Evolutionary conservation across 2,797 vertebrate species (phyloP).

Genomic region (Trichosurus vulpecula): DNA sequence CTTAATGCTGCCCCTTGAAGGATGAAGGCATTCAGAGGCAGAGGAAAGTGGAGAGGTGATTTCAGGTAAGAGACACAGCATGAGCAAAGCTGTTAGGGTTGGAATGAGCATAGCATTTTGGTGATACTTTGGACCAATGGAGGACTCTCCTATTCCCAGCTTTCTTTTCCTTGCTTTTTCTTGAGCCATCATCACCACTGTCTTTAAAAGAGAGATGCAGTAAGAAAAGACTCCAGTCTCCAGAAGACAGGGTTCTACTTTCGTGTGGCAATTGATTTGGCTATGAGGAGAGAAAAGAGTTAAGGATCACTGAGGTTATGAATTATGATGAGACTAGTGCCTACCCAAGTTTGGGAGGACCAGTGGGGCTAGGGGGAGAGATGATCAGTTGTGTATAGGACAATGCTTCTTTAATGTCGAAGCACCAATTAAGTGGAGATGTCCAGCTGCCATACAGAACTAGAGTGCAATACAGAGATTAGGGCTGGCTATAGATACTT

Average conservation of each 20-base stretch:
- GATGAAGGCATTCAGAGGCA: not conserved
- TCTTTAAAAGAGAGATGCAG: not conserved
- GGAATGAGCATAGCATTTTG: not conserved
- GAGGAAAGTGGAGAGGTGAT: not conserved
- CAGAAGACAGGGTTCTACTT: not conserved
- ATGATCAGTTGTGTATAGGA: too few species aligned
- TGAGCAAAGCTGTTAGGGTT: not conserved
- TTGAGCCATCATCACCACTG: not conserved
- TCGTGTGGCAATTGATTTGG: not conserved
- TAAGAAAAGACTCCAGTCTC: not conserved
- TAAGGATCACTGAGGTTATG: not conserved
- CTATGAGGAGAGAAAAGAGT: not conserved
- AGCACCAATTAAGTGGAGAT: too few species aligned
- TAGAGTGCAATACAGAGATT: too few species aligned
- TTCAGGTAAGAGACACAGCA: not conserved
- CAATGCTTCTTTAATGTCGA: too few species aligned
- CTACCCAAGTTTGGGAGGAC: too few species aligned
- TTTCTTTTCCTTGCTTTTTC: not conserved
- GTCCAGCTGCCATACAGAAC: too few species aligned
- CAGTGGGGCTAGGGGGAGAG: too few species aligned
- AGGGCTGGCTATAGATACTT: too few species aligned
- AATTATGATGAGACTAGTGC: too few species aligned
- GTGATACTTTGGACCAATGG: not conserved
- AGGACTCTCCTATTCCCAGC: not conserved
- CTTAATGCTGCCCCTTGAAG: not conserved